These are phyloP conservation scores for Xylota segnis DNA, from an alignment of 2,888 invertebrate species.

Conservation along the genomic window DNA sequence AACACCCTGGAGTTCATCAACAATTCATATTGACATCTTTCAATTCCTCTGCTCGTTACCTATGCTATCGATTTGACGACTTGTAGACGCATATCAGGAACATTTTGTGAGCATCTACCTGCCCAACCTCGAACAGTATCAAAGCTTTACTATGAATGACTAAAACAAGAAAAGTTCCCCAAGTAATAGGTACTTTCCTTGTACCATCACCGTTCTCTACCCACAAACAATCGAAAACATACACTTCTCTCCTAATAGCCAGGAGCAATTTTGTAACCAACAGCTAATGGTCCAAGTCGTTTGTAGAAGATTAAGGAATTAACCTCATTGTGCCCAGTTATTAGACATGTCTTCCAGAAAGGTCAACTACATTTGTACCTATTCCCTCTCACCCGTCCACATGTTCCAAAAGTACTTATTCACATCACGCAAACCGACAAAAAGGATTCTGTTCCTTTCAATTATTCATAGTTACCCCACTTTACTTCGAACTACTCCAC, in stretches of 20 bases:
- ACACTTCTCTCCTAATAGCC: background rate
- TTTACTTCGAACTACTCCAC: background rate
- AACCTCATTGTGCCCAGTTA: background rate
- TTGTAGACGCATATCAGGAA: too few species aligned
- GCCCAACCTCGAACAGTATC: background rate
- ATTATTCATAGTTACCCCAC: slow-evolving; percentile 10
- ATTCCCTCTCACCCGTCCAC: background rate
- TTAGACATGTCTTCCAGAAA: background rate
- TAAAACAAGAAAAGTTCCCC: background rate
- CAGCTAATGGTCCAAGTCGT: background rate
- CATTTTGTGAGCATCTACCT: background rate
- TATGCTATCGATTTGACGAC: too few species aligned
- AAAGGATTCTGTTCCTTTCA: background rate
- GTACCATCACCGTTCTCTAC: background rate
- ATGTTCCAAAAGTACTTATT: background rate
- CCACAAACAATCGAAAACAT: too few species aligned
- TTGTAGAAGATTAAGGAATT: background rate
- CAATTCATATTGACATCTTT: too few species aligned
- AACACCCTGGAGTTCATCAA: too few species aligned
- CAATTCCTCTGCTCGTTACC: too few species aligned
- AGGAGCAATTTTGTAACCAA: background rate
- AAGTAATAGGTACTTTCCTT: background rate
- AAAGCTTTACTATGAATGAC: slow-evolving; percentile 11
- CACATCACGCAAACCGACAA: background rate
- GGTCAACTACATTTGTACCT: background rate